These are phyloP conservation scores for Chironomus tentans DNA, from an alignment of 2,888 invertebrate species.

Conservation along the genomic window DNA sequence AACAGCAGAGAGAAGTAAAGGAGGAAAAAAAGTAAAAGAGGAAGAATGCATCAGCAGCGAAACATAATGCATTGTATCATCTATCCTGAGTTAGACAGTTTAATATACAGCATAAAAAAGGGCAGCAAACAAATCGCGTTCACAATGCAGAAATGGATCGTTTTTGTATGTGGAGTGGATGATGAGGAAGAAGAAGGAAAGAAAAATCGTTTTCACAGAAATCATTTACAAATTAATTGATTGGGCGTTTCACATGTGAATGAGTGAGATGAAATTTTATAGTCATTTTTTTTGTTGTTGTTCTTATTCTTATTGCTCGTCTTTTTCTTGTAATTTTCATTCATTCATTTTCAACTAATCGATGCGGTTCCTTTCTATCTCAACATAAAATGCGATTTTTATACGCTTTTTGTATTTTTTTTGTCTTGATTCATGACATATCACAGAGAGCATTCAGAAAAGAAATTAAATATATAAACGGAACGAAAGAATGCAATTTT, in stretches of 20 bases:
- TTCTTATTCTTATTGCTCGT: neutral
- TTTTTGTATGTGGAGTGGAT: neutral
- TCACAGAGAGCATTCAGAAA: neutral
- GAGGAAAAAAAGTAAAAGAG: neutral
- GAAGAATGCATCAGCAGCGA: neutral
- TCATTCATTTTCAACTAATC: no score
- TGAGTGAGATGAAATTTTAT: conserved; percentile 11
- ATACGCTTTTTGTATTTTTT: neutral
- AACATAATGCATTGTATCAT: neutral
- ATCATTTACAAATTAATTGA: conserved; percentile 28
- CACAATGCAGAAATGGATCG: neutral
- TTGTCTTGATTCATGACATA: neutral
- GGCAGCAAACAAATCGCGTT: neutral
- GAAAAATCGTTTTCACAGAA: conserved; percentile 16
- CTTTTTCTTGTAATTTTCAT: neutral
- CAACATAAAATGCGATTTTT: neutral
- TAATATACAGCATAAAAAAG: neutral
- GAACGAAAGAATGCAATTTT: neutral
- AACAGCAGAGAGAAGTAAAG: no score
- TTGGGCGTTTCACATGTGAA: conserved; percentile 23
- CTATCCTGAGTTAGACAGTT: neutral
- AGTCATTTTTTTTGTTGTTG: conserved; percentile 7
- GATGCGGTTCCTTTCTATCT: neutral
- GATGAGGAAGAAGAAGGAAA: neutral
- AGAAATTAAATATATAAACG: no score